Percentiles rank a stretch among this genome's conserved stretches.
These are phyloP conservation scores for Petaurus breviceps DNA, from an alignment of 2,113 vertebrate species.

Conservation along the genomic window DNA sequence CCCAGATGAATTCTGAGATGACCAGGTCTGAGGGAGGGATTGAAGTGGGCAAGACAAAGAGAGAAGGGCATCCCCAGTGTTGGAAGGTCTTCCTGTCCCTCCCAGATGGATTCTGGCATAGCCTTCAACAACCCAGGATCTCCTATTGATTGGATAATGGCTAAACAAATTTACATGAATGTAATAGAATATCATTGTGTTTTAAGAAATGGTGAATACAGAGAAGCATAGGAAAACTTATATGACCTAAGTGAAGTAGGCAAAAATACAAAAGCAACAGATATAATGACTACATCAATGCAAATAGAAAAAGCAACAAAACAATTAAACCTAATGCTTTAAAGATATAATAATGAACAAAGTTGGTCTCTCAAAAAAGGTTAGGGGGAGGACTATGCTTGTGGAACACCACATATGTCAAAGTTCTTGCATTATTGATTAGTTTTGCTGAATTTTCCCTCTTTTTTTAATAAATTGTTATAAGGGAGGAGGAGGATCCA, in stretches of 20 bases:
- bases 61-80: background rate
- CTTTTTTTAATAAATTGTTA: background rate
- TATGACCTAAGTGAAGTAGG: background rate
- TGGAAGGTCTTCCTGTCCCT: background rate
- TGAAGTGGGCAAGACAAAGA: background rate
- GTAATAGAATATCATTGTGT: background rate
- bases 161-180: background rate
- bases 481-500: background rate
- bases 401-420: background rate
- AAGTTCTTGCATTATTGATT: background rate
- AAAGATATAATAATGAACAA: background rate
- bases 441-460: background rate
- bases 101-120: background rate
- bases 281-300: background rate
- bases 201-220: background rate
- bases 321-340: background rate
- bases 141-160: background rate
- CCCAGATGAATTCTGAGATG: background rate
- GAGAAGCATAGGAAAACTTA: no score
- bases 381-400: background rate
- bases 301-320: background rate
- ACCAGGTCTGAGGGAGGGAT: background rate
- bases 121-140: background rate
- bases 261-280: background rate
- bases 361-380: background rate